Conservation (phyloP, 2,888 invertebrate species). For the Itoplectis maculator region DNA sequence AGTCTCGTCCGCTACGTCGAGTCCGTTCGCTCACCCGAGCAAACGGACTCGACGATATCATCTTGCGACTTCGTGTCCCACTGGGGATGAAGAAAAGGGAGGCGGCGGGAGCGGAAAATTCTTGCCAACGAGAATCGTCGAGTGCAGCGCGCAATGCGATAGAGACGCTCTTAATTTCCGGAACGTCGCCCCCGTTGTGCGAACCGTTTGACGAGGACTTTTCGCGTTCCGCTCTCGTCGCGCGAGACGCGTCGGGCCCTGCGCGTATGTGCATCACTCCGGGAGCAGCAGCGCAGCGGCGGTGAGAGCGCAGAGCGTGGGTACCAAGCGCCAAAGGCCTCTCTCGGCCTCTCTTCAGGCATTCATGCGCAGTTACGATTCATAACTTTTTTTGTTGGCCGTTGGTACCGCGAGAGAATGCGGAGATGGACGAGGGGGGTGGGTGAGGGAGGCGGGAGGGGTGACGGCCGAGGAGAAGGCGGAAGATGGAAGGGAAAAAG, state of each 20-base stretch:
- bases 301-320: no score
- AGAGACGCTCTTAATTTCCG: constrained; percentile 59
- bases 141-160: constrained; percentile 4
- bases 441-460: constrained; percentile 16
- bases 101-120: neutral
- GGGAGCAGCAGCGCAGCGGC: no score
- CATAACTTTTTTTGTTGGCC: constrained; percentile 74
- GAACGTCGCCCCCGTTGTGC: constrained; percentile 36
- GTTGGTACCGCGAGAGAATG: constrained; percentile 44
- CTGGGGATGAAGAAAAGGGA: neutral
- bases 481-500: constrained; percentile 51
- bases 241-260: no score
- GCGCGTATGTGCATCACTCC: no score
- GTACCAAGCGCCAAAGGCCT: constrained; percentile 48
- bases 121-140: constrained; percentile 19
- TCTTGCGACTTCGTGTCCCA: neutral
- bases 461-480: constrained; percentile 17
- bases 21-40: no score
- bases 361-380: constrained; percentile 81
- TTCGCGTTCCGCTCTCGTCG: neutral
- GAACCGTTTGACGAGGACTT: constrained; percentile 45
- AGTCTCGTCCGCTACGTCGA: neutral
- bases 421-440: neutral
- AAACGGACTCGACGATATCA: neutral
- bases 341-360: constrained; percentile 71